phyloP scores from a whole-genome alignment of 2,113 vertebrate species.

The Cyanistes caeruleus region DNA sequence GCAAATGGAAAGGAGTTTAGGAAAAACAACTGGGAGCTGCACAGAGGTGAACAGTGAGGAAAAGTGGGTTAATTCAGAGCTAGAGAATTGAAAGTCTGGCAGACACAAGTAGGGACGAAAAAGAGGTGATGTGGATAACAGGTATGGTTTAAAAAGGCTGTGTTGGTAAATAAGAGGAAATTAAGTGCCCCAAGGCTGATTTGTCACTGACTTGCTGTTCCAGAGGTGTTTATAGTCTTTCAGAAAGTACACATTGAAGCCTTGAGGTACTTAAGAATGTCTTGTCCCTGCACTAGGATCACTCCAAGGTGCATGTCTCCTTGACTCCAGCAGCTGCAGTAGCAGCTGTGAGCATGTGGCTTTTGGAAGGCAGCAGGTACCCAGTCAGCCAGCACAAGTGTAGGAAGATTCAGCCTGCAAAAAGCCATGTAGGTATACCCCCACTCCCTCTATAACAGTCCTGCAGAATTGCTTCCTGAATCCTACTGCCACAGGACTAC shows the following conservation, averaged over 20 bases:
- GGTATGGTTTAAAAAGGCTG: not conserved
- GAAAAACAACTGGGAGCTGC: not conserved
- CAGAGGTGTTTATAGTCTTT: not conserved
- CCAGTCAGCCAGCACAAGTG: fast-evolving
- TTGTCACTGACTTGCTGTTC: not conserved
- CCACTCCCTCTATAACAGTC: not conserved
- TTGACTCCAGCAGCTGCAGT: not conserved
- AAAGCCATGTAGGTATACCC: not conserved
- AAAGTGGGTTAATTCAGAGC: not conserved
- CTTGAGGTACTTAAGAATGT: not conserved
- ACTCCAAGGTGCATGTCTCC: fast-evolving
- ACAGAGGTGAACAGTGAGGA: not conserved
- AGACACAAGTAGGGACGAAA: not conserved
- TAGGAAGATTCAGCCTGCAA: not conserved
- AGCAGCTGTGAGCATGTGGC: fast-evolving
- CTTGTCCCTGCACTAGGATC: not conserved
- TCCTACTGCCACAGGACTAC: not conserved
- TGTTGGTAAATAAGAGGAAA: not conserved
- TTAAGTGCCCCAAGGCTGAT: not conserved
- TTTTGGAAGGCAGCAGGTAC: not conserved
- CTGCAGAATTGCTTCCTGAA: not conserved
- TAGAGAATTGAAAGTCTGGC: not conserved
- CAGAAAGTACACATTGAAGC: not conserved
- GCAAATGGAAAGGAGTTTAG: not conserved
- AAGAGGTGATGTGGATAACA: not conserved